Evolutionary conservation across 2,797 vertebrate species (phyloP), one percentile per base, ranked within the genome.

Genomic region (Pseudochaenichthys georgianus): DNA sequence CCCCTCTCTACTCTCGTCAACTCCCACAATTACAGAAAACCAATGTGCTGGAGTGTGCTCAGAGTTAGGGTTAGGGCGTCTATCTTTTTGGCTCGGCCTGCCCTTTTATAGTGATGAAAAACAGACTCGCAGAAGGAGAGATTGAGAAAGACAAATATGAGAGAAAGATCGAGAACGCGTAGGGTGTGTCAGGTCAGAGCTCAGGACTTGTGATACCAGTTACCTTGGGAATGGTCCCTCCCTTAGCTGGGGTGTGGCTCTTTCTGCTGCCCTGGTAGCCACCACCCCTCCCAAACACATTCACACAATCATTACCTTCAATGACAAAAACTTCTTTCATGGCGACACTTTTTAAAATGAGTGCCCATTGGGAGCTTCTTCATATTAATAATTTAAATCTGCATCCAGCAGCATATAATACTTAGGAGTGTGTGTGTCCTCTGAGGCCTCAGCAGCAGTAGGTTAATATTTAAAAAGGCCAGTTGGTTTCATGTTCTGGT

Each of bases 381-480:
- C 43, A n/a, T 75, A 71, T 55, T 9, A 70, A 34, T 61, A 43
- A 57, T 47, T 73, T 3, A 50, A 53, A 64, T 57, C 16, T 42
- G 42, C 59, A 45, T 16, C 6, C 42, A 59, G 53, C 42, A 59
- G 53, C 23, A 13, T 47, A 46, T 42, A 45, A 66, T 12, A 73
- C 55, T 16, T 64, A 38, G 48, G 28, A 17, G 60, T 77, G 51
- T 42, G 8, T 80, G 42, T 62, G 65, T 80, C n/a, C 65, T 75
- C 34, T 50, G 41, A 65, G 73, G 67, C 77, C 76, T 75, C 62
- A 47, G 72, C 65, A 60, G 47, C 65, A 60, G 47, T 45, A 78
- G 83, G 93, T 96, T 95, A 96, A 96, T 96, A 95, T 95, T 95
- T 96, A 90, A 95, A 92, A 85, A 88, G 91, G 81, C 68, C 54